Conservation (phyloP, 2,113 vertebrate species). For the Odocoileus virginianus region DNA sequence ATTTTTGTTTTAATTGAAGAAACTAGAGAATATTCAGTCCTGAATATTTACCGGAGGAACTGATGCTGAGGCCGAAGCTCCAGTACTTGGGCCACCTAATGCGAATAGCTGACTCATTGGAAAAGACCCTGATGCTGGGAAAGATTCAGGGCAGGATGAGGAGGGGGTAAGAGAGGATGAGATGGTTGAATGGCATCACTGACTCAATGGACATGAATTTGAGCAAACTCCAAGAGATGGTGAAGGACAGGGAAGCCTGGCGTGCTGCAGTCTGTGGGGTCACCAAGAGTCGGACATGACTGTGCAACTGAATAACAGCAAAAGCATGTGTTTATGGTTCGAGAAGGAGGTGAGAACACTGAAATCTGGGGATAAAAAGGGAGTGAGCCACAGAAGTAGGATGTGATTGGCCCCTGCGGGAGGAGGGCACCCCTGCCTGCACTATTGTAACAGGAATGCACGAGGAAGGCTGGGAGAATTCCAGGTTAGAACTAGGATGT, state of each 20-base stretch:
- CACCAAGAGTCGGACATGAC: neutral
- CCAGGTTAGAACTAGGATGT: neutral
- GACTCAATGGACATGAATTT: neutral
- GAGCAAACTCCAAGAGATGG: neutral
- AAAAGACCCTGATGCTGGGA: neutral
- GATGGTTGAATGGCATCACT: neutral
- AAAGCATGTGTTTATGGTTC: neutral
- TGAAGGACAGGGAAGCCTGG: neutral
- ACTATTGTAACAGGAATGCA: neutral
- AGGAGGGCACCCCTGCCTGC: neutral
- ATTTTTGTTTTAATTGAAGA: neutral
- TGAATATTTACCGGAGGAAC: neutral
- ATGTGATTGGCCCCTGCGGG: neutral
- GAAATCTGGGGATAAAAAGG: too few relatives aligned
- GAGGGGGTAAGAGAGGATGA: neutral
- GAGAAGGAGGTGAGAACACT: neutral
- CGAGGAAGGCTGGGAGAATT: neutral
- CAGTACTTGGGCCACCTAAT: neutral
- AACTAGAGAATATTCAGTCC: neutral
- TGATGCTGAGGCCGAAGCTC: neutral
- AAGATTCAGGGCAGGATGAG: neutral
- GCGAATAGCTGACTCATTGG: accelerated
- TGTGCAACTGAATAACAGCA: neutral
- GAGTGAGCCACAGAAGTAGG: neutral
- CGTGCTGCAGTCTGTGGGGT: neutral